Evolutionary conservation across 35 echinoderm and acorn worm genomes (phyloP).

Genomic region (Holothuria glaberrima): DNA sequence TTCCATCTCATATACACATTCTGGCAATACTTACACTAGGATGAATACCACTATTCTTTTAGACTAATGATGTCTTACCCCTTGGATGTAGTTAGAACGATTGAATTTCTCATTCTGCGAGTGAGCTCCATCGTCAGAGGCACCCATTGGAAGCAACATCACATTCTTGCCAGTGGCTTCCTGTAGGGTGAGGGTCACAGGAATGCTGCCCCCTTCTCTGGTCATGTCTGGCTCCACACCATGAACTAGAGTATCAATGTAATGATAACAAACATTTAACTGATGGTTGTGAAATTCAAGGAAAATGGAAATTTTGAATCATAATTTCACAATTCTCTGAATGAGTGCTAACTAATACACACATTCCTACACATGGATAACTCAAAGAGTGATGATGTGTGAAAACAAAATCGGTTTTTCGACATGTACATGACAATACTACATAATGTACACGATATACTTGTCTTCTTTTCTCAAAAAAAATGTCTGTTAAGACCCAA

Average conservation of each 20-base stretch:
- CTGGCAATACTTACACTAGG: not conserved
- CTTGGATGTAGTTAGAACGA: conserved; percentile 88
- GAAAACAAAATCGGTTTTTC: no score
- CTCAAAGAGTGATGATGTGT: no score
- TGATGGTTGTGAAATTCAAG: no score
- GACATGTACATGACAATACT: no score
- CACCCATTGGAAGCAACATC: conserved; percentile 92
- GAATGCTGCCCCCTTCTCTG: conserved; percentile 96
- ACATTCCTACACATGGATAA: no score
- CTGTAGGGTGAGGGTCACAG: conserved; percentile 92
- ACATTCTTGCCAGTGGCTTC: conserved; percentile 97
- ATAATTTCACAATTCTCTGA: no score
- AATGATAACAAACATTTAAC: no score
- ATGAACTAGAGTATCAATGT: conserved; percentile 68
- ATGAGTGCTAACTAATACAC: no score
- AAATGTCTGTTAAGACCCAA: no score
- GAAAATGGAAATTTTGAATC: no score
- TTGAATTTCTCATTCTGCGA: conserved; percentile 98
- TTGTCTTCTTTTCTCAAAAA: no score
- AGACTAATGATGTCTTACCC: conserved; percentile 62
- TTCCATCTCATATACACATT: not conserved
- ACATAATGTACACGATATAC: no score
- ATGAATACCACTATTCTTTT: not conserved
- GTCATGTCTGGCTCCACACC: conserved; percentile 95
- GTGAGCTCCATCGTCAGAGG: conserved; percentile 91